phyloP scores from a whole-genome alignment of 2,113 vertebrate genomes.

The Ptychochromis oligacanthus region DNA sequence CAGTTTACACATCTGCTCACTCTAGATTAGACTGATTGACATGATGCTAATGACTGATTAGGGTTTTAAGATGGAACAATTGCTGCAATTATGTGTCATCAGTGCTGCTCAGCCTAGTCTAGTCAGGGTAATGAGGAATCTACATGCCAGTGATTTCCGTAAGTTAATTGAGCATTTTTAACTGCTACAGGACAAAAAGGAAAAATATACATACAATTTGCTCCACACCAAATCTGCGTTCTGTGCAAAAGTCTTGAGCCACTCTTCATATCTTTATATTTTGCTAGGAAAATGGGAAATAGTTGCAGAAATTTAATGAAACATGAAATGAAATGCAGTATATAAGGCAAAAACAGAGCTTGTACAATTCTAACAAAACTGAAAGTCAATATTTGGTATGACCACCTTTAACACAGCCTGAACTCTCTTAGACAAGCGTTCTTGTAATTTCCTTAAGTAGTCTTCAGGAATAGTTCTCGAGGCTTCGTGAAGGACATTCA shows the following conservation, averaged over 20 bases:
- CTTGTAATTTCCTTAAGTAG: not conserved
- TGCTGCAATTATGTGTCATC: conserved; percentile 41
- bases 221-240: not conserved
- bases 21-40: conserved; percentile 33
- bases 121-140: conserved; percentile 20
- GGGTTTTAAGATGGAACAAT: conserved; percentile 46
- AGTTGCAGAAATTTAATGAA: too few species aligned
- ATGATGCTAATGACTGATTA: conserved; percentile 32
- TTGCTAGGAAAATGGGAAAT: too few species aligned
- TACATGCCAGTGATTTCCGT: not conserved
- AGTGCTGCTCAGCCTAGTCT: conserved; percentile 20
- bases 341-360: too few species aligned
- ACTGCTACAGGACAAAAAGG: not conserved
- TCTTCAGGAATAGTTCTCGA: not conserved
- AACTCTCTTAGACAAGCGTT: not conserved
- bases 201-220: not conserved
- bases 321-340: too few species aligned
- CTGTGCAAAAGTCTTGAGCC: too few species aligned
- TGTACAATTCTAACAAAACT: too few species aligned
- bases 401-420: not conserved
- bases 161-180: not conserved
- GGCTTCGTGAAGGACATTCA: not conserved
- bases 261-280: too few species aligned
- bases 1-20: conserved; percentile 22
- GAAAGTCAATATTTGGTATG: too few species aligned